Evolutionary conservation across 2,888 invertebrate genomes (phyloP).

Genomic region (Sericinus montela): DNA sequence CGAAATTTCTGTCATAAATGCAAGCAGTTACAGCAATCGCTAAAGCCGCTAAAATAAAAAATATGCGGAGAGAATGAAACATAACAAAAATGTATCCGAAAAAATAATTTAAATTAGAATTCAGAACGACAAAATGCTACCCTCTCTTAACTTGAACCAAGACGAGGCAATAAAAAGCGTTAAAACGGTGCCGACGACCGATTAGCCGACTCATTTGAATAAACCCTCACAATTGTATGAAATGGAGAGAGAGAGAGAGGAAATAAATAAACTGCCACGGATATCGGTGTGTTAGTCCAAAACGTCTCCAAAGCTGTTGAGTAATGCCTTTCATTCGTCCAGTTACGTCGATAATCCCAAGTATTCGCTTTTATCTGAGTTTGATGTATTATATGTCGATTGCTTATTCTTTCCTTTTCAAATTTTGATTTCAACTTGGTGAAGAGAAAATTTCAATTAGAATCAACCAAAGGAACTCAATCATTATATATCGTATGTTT

Average conservation of each 20-base stretch:
- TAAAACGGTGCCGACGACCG: slow-evolving; percentile 50
- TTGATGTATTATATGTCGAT: slow-evolving; percentile 4
- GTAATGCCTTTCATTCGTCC: slow-evolving; percentile 10
- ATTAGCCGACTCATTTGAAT: slow-evolving; percentile 55
- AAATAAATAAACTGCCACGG: slow-evolving; percentile 6
- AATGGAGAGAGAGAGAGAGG: background rate
- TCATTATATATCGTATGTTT: too few relatives aligned
- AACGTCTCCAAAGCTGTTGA: slow-evolving; percentile 4
- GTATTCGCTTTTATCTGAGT: slow-evolving; percentile 12
- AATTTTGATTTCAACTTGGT: background rate
- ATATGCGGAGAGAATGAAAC: too few relatives aligned
- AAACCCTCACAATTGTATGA: slow-evolving; percentile 40
- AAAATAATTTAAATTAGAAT: too few relatives aligned
- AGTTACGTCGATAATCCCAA: slow-evolving; percentile 10
- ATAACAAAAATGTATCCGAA: too few relatives aligned
- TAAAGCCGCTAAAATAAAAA: too few relatives aligned
- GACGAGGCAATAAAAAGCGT: slow-evolving; percentile 29
- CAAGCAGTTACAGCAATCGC: too few relatives aligned
- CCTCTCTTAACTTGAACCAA: slow-evolving; percentile 14
- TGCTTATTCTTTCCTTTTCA: background rate
- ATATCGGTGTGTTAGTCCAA: slow-evolving; percentile 3
- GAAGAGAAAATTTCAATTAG: too few relatives aligned
- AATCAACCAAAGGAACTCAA: too few relatives aligned
- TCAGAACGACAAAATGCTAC: slow-evolving; percentile 25
- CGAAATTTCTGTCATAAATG: too few relatives aligned